Evolutionary conservation across 2,888 invertebrate species (phyloP), one percentile per base, ranked within the genome.

Genomic region (Platycheirus rosarum): DNA sequence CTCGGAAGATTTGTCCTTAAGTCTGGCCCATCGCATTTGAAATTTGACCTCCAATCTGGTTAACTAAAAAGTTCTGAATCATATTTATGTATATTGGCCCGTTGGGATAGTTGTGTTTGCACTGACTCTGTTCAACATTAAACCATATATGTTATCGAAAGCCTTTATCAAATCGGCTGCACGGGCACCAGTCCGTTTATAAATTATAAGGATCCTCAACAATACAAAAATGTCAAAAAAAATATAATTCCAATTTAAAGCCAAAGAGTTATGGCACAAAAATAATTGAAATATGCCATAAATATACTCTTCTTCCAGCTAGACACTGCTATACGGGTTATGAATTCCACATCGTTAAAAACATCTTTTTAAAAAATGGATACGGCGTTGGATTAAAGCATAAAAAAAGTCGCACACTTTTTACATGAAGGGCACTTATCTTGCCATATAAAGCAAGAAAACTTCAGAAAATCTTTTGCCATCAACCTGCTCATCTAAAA

Each of bases 231-330:
- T 6, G 6, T 4, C 2, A 26, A 26, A 26, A 26, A 26, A 26
- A 26, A 26, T 4, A 2, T 32, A 40, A 40, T 73, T 14, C 23
- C 29, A 71, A 63, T 37, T 53, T 35, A 53, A 71, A 53, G 14
- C 14, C 53, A 63, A 44, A 46, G 51, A 63, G 53, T 44, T 63
- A 46, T 63, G 14, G 44, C 57, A 37, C 7, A 18, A n/a, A 62
- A 71, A 53, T 63, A 44, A 62, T 71, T 71, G 44, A 53, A 62
- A 16, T 53, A 44, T 13, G 29, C 48, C 48, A 73, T 73, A 65
- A 65, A 73, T 55, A 20, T 26, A 11, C 26, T 18, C 16, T 14
- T 14, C 9, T 18, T 13, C 13, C 14, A n/a, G 11, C 6, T 57
- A 23, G 13, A 40, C 26, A 26, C 14, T 20, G 20, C 29, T 26